A percentile compares a stretch with the other conserved stretches of the same genome.
These are phyloP conservation scores for Aurelia sp. DNA, from an alignment of 30 jellyfish, hydroid and myxozoan species.

Conservation along the genomic window DNA sequence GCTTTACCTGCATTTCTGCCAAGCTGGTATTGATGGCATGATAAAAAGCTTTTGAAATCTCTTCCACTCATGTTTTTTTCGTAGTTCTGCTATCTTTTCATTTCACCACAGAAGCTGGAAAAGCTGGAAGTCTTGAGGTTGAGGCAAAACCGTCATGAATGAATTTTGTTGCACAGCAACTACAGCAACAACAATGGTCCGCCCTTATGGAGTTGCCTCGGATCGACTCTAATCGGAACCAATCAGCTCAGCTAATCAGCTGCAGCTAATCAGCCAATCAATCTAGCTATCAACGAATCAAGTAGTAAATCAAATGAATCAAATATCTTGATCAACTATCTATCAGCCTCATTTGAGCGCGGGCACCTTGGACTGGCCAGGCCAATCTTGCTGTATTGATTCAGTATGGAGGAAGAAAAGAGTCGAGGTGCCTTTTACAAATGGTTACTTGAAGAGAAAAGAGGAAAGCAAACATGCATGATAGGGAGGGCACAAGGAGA, in stretches of 20 bases:
- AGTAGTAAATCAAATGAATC: too few relatives aligned
- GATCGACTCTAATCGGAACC: too few relatives aligned
- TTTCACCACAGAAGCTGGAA: too few relatives aligned
- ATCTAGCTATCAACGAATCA: too few relatives aligned
- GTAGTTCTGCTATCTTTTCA: too few relatives aligned
- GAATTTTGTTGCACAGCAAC: too few relatives aligned
- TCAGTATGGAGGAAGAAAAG: constrained; percentile 57
- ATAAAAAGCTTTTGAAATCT: constrained; percentile 78
- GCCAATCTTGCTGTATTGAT: constrained; percentile 12
- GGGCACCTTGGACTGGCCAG: constrained; percentile 40
- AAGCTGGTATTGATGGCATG: constrained; percentile 83
- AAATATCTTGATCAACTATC: too few relatives aligned
- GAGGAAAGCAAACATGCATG: constrained; percentile 86
- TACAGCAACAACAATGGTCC: too few relatives aligned
- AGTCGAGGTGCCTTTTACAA: constrained; percentile 69
- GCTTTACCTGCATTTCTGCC: constrained; percentile 79
- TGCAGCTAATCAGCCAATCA: too few relatives aligned
- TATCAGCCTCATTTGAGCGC: constrained; percentile 10
- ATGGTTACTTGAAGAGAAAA: constrained; percentile 76
- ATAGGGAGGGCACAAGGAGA: constrained; percentile 85
- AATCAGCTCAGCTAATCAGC: too few relatives aligned
- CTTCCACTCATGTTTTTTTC: constrained; percentile 83
- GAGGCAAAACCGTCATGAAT: too few relatives aligned
- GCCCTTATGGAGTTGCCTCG: too few relatives aligned
- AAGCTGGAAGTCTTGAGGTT: neutral